phyloP scores from a whole-genome alignment of 2,797 vertebrate species.

The Leptoclinus maculatus region DNA sequence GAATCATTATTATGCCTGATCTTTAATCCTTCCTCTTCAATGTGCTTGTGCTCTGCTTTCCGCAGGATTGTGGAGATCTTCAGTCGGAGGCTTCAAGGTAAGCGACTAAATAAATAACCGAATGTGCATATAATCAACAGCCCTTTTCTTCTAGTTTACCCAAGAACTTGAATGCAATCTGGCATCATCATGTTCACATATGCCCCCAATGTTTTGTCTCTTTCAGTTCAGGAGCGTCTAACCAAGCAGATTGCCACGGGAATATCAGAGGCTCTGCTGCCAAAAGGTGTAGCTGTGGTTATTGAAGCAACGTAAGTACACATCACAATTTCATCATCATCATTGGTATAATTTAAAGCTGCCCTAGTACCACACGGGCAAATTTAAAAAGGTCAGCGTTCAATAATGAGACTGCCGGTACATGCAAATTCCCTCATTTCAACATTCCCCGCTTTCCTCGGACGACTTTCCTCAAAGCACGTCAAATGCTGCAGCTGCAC shows the following conservation, averaged over 20 bases:
- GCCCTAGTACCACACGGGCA: not conserved
- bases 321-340: not conserved
- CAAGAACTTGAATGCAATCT: not conserved
- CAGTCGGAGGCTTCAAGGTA: constrained; percentile 90
- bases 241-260: constrained; percentile 87
- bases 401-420: not conserved
- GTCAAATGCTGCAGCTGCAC: not conserved
- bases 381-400: not conserved
- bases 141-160: not conserved
- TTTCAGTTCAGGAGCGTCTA: constrained; percentile 88
- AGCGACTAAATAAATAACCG: not conserved
- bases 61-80: constrained; percentile 90
- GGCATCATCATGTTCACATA: not conserved
- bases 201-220: constrained; percentile 8
- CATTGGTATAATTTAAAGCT: not conserved
- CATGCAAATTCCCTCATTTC: not conserved
- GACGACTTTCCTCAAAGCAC: not conserved
- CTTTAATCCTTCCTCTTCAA: constrained; percentile 21
- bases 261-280: constrained; percentile 86
- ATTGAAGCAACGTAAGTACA: constrained; percentile 86
- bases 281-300: constrained; percentile 85
- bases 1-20: constrained; percentile 59
- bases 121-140: not conserved
- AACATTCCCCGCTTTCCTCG: no score
- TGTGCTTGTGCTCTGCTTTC: constrained; percentile 43